Evolutionary conservation across 2,113 vertebrate species (phyloP).

Genomic region (Siniperca chuatsi): DNA sequence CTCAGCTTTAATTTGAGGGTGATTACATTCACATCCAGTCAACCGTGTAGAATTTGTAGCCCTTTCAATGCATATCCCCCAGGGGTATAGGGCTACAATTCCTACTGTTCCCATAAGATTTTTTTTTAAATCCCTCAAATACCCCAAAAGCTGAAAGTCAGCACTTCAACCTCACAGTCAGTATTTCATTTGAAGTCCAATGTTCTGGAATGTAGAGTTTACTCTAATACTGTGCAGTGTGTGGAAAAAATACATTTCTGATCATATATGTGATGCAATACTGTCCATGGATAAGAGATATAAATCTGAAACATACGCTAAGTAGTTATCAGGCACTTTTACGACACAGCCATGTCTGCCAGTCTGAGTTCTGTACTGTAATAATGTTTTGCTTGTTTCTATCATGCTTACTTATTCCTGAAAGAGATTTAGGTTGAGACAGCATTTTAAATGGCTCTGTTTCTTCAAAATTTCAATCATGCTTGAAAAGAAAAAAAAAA

Average conservation of each 20-base stretch:
- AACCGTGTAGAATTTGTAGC: neutral
- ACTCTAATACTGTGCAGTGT: neutral
- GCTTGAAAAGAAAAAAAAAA: conserved; percentile 24
- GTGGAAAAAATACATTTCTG: neutral
- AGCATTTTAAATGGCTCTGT: neutral
- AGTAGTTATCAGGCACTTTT: conserved; percentile 18
- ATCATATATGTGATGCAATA: neutral
- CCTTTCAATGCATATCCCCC: neutral
- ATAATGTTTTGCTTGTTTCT: conserved; percentile 38
- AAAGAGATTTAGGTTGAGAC: neutral
- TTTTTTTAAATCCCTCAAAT: conserved; percentile 12
- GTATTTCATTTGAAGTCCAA: neutral
- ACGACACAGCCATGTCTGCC: conserved; percentile 21
- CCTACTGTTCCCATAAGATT: neutral
- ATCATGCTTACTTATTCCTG: conserved; percentile 7
- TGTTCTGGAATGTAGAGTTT: neutral
- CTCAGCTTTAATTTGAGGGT: neutral
- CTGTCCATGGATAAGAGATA: neutral
- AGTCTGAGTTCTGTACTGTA: conserved; percentile 9
- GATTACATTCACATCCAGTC: conserved; percentile 4
- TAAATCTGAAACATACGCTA: neutral
- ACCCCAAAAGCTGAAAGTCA: conserved; percentile 8
- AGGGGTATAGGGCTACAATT: neutral
- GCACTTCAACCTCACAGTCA: conserved; percentile 13
- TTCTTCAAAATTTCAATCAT: neutral